These are phyloP conservation scores for Aporophyla lueneburgensis DNA, from an alignment of 2,888 invertebrate species.

Conservation along the genomic window DNA sequence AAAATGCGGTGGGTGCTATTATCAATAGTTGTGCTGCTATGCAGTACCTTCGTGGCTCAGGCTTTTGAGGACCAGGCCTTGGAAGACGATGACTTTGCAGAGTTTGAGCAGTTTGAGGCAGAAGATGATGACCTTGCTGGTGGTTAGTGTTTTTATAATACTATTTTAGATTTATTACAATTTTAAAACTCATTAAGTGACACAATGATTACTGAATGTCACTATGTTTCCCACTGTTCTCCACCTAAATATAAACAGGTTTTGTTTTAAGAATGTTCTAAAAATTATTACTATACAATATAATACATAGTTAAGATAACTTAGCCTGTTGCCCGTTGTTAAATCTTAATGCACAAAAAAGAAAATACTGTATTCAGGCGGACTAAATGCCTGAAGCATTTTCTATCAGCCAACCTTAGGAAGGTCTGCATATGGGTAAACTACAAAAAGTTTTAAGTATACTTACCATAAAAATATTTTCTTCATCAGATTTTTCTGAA, in stretches of 20 bases:
- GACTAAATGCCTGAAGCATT: too few species aligned
- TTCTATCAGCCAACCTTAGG: too few species aligned
- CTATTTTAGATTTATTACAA: not conserved
- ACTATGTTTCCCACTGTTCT: not conserved
- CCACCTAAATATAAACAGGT: not conserved
- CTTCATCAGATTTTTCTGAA: slow-evolving; percentile 76
- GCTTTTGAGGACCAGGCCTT: slow-evolving; percentile 84
- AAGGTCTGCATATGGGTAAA: not conserved
- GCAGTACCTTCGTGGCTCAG: slow-evolving; percentile 77
- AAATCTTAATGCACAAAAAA: too few species aligned
- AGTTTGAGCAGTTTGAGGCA: slow-evolving; percentile 97
- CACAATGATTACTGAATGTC: too few species aligned
- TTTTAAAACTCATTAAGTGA: not conserved
- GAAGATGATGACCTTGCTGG: slow-evolving; percentile 88
- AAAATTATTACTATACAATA: not conserved
- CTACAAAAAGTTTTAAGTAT: too few species aligned
- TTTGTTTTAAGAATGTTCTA: not conserved
- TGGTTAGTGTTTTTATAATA: slow-evolving; percentile 60
- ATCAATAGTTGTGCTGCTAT: slow-evolving; percentile 78
- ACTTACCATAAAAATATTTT: not conserved
- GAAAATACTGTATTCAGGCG: too few species aligned
- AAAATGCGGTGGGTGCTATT: slow-evolving; percentile 82
- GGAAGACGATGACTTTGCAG: slow-evolving; percentile 98
- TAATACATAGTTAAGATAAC: not conserved
- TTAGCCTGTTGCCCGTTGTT: too few species aligned